Evolutionary conservation across 2,888 invertebrate species (phyloP).

Genomic region (Thymelicus lineola): DNA sequence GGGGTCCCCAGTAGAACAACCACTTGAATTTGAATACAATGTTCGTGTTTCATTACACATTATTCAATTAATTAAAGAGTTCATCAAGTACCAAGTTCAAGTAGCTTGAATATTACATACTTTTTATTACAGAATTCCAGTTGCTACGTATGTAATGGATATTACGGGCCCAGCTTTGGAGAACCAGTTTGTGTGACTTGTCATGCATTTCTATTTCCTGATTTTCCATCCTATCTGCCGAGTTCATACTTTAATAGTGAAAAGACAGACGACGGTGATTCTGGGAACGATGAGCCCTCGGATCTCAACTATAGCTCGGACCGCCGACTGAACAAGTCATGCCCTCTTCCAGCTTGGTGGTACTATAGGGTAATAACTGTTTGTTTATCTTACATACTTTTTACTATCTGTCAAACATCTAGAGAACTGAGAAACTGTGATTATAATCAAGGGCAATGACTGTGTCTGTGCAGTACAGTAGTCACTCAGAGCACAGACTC

Average conservation of each 20-base stretch:
- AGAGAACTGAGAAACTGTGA: slow-evolving; percentile 58
- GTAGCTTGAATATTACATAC: background rate
- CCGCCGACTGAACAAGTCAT: slow-evolving; percentile 69
- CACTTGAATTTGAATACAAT: slow-evolving; percentile 75
- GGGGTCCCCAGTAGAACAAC: slow-evolving; percentile 60
- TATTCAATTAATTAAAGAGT: too few relatives aligned
- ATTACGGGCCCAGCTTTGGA: slow-evolving; percentile 95
- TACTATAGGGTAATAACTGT: slow-evolving; percentile 65
- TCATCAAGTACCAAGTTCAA: too few relatives aligned
- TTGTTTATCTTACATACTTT: background rate
- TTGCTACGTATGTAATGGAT: slow-evolving; percentile 95
- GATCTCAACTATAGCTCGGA: slow-evolving; percentile 87
- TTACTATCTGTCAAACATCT: slow-evolving; percentile 14
- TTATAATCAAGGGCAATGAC: too few relatives aligned
- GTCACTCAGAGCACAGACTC: too few relatives aligned
- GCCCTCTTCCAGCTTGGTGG: slow-evolving; percentile 70
- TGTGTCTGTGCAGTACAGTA: too few relatives aligned
- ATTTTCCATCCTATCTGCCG: slow-evolving; percentile 86
- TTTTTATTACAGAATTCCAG: slow-evolving; percentile 84
- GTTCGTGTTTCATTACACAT: slow-evolving; percentile 50
- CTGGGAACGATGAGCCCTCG: slow-evolving; percentile 97
- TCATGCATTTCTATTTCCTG: slow-evolving; percentile 96
- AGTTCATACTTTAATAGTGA: slow-evolving; percentile 80
- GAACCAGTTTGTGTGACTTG: slow-evolving; percentile 97
- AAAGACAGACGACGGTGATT: slow-evolving; percentile 94